Conservation (phyloP, 2,888 invertebrate species). For the Poecilus cupreus region DNA sequence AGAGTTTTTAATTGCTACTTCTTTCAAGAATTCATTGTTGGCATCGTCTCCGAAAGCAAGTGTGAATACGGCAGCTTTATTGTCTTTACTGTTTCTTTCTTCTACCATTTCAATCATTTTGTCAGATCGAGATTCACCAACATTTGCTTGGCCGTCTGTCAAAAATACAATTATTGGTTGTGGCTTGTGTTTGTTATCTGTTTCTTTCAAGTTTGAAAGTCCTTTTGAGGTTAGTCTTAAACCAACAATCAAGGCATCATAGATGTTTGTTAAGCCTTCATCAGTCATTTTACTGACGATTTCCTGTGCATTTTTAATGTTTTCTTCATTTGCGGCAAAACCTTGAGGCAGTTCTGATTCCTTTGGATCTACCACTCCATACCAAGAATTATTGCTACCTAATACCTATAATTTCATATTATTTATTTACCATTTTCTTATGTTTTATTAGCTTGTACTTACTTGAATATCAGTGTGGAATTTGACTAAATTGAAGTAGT, state of each 20-base stretch:
- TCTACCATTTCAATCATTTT: conserved; percentile 47
- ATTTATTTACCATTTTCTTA: not conserved
- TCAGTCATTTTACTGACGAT: conserved; percentile 74
- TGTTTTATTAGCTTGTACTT: conserved; percentile 17
- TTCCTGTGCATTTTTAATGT: conserved; percentile 74
- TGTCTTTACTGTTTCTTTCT: conserved; percentile 21
- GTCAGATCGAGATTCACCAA: conserved; percentile 63
- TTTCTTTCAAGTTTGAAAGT: not conserved
- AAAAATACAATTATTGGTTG: conserved; percentile 65
- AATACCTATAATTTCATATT: not conserved
- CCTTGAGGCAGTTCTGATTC: conserved; percentile 61
- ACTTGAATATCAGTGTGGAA: conserved; percentile 68
- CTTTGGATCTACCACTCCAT: not conserved
- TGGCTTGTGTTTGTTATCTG: conserved; percentile 73
- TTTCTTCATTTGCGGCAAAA: conserved; percentile 73
- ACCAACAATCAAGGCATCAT: conserved; percentile 73
- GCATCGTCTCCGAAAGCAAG: conserved; percentile 73
- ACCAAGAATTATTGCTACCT: conserved; percentile 4
- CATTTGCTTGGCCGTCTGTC: conserved; percentile 67
- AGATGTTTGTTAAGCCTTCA: conserved; percentile 77
- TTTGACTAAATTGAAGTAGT: conserved; percentile 78
- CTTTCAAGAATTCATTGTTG: conserved; percentile 71
- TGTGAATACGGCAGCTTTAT: conserved; percentile 68
- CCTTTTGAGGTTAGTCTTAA: conserved; percentile 70
- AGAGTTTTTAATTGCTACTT: conserved; percentile 70